A percentile compares a stretch with the other conserved stretches of the same genome.
These are phyloP conservation scores for Caenorhabditis doughertyi DNA, from an alignment of 2,888 invertebrate species.

Conservation along the genomic window DNA sequence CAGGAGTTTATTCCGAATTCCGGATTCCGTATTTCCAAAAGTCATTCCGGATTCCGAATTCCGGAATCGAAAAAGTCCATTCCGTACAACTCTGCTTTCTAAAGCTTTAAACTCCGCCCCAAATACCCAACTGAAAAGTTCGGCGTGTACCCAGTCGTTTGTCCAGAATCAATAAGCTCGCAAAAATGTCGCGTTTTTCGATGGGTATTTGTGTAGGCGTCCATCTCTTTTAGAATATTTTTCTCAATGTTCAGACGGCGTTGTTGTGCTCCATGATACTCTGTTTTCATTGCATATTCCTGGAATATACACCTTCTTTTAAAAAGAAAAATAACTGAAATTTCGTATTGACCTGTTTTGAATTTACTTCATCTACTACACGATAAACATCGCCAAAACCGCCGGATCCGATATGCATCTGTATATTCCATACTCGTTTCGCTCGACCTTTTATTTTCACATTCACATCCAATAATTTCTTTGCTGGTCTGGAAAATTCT, in stretches of 20 bases:
- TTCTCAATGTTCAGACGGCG: slow-evolving; percentile 48
- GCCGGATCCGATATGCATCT: slow-evolving; percentile 56
- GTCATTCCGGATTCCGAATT: too few species aligned
- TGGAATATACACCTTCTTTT: background rate
- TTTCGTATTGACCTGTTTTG: background rate
- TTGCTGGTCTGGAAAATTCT: slow-evolving; percentile 14
- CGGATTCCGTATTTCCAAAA: too few species aligned
- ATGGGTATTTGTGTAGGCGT: slow-evolving; percentile 25
- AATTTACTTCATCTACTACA: slow-evolving; percentile 27
- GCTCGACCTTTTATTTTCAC: slow-evolving; percentile 9
- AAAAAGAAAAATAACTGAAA: background rate
- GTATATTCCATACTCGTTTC: slow-evolving; percentile 33
- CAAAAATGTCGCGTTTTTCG: slow-evolving; percentile 48
- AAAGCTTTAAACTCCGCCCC: background rate
- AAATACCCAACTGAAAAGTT: background rate
- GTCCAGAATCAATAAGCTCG: slow-evolving; percentile 50
- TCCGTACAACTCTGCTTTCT: too few species aligned
- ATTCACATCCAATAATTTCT: slow-evolving; percentile 20
- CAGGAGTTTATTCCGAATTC: too few species aligned
- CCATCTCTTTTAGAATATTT: slow-evolving; percentile 50
- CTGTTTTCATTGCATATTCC: slow-evolving; percentile 65
- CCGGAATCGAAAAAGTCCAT: too few species aligned
- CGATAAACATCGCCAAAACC: slow-evolving; percentile 62
- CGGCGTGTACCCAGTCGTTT: slow-evolving; percentile 33
- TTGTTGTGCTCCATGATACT: slow-evolving; percentile 19